Conservation (phyloP, 2,113 vertebrate species). For the Toxostoma redivivum region DNA sequence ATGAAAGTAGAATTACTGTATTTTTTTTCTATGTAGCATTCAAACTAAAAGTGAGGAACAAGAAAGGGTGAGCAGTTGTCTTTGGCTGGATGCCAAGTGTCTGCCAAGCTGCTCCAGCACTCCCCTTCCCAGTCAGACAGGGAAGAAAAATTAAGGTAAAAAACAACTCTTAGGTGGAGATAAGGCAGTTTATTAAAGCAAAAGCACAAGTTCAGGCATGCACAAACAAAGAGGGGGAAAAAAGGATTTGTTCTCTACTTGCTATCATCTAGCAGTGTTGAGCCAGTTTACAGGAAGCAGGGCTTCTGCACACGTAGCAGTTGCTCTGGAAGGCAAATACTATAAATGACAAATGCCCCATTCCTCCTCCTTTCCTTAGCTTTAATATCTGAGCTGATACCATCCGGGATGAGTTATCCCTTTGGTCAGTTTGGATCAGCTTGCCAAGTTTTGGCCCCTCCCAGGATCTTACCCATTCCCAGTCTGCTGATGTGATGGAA, state of each 20-base stretch:
- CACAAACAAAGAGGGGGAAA: background rate
- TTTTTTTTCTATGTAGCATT: background rate
- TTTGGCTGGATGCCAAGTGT: background rate
- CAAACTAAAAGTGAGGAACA: background rate
- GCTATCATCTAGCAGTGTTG: background rate
- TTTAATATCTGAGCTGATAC: background rate
- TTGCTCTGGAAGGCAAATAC: background rate
- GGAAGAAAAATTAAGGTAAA: background rate
- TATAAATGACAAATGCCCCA: background rate
- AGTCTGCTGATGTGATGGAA: background rate
- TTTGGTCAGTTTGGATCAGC: background rate
- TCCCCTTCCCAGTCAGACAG: background rate
- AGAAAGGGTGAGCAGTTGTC: background rate
- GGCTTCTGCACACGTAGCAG: rapidly evolving
- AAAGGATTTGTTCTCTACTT: background rate
- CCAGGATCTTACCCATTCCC: background rate
- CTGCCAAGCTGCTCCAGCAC: background rate
- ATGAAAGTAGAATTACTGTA: background rate
- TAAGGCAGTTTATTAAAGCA: background rate
- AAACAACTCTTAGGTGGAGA: background rate
- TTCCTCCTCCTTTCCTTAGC: background rate
- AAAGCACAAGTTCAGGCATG: background rate
- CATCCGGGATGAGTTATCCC: background rate
- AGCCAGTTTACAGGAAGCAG: background rate
- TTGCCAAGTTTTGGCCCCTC: background rate